Conservation (phyloP, 2,888 invertebrate species). For the Ditula angustiorana region DNA sequence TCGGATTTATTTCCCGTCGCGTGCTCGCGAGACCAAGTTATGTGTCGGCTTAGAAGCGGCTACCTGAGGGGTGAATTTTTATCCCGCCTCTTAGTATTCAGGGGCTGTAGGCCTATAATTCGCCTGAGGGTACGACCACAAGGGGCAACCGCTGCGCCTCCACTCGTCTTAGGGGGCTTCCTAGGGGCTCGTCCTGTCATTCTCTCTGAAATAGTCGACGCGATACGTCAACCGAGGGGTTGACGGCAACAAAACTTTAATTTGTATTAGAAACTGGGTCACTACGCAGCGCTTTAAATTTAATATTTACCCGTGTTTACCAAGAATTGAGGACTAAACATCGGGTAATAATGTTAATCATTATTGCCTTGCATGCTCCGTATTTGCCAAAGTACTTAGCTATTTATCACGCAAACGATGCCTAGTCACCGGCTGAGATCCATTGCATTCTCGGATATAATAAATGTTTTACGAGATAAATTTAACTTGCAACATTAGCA, state of each 20-base stretch:
- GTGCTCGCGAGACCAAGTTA: conserved; percentile 65
- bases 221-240: conserved; percentile 46
- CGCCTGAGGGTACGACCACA: conserved; percentile 70
- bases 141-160: conserved; percentile 64
- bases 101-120: conserved; percentile 75
- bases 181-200: conserved; percentile 59
- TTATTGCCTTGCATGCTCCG: not conserved
- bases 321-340: conserved; percentile 41
- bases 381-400: not conserved
- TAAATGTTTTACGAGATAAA: conserved; percentile 78
- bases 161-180: conserved; percentile 61
- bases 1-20: conserved; percentile 68
- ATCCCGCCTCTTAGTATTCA: conserved; percentile 78
- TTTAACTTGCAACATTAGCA: conserved; percentile 79
- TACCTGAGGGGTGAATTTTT: conserved; percentile 79
- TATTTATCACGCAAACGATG: conserved; percentile 52
- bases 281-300: conserved; percentile 25
- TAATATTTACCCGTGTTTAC: conserved; percentile 40
- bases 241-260: conserved; percentile 41
- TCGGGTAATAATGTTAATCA: conserved; percentile 8
- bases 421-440: conserved; percentile 58
- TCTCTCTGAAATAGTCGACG: conserved; percentile 61
- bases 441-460: conserved; percentile 59
- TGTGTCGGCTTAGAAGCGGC: conserved; percentile 76
- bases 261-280: conserved; percentile 36